Evolutionary conservation across 2,888 invertebrate species (phyloP).

Genomic region (Drosophila kambysellisi): DNA sequence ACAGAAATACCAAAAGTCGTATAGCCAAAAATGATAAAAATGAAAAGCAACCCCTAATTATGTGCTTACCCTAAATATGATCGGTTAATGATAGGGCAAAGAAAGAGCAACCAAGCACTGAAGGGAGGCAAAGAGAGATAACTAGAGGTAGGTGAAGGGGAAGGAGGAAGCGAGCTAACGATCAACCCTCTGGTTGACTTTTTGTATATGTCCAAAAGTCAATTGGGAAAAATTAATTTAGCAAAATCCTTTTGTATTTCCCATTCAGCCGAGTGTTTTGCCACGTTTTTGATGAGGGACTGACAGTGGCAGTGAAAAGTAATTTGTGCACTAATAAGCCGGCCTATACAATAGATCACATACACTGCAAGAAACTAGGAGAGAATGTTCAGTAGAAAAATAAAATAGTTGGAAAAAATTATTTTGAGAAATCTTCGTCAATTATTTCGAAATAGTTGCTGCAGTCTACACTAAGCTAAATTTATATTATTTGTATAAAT

Average conservation of each 20-base stretch:
- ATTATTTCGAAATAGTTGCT: too few relatives aligned
- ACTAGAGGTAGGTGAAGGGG: not conserved
- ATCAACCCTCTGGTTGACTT: slow-evolving; percentile 63
- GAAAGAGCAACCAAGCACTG: slow-evolving; percentile 25
- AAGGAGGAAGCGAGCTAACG: slow-evolving; percentile 8
- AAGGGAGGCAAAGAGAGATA: not conserved
- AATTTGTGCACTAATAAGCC: slow-evolving; percentile 79
- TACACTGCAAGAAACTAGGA: slow-evolving; percentile 52
- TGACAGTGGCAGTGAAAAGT: slow-evolving; percentile 81
- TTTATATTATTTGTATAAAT: not conserved
- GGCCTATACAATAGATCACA: slow-evolving; percentile 25
- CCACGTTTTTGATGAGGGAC: slow-evolving; percentile 80
- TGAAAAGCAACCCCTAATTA: slow-evolving; percentile 72
- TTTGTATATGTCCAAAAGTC: slow-evolving; percentile 67
- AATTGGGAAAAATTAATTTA: slow-evolving; percentile 81
- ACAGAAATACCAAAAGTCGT: slow-evolving; percentile 53
- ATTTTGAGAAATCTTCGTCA: too few relatives aligned
- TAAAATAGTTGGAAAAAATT: too few relatives aligned
- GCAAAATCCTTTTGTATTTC: slow-evolving; percentile 69
- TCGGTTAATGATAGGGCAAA: slow-evolving; percentile 76
- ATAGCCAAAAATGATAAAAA: slow-evolving; percentile 33
- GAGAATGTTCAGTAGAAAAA: too few relatives aligned
- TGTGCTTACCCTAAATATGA: slow-evolving; percentile 75
- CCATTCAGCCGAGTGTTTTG: slow-evolving; percentile 71
- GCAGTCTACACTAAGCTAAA: rapidly evolving